Evolutionary conservation across 92 coral and sea anemone species (phyloP).

Genomic region (Epizoanthus rinbou): DNA sequence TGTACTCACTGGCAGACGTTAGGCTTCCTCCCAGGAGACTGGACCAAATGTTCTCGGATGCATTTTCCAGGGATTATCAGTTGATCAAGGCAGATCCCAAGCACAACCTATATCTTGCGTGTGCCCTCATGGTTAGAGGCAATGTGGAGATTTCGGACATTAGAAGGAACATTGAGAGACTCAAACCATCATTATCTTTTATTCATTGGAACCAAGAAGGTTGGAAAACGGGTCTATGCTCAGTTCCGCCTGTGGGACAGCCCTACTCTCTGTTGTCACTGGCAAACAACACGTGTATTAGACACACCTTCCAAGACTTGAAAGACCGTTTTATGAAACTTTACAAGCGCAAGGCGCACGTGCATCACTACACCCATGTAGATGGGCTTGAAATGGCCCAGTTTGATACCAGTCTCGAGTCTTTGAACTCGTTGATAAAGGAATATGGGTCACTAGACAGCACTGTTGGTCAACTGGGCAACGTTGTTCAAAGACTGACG

Average conservation of each 20-base stretch:
- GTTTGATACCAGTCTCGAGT: slow-evolving; percentile 87
- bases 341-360: slow-evolving; percentile 91
- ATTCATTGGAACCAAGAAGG: slow-evolving; percentile 99
- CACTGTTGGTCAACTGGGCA: slow-evolving; percentile 63
- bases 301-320: slow-evolving; percentile 81
- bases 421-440: slow-evolving; percentile 72
- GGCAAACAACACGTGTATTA: slow-evolving; percentile 95
- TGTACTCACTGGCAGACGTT: slow-evolving; percentile 87
- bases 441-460: slow-evolving; percentile 77
- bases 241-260: slow-evolving; percentile 94
- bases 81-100: slow-evolving; percentile 96
- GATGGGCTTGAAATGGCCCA: slow-evolving; percentile 80
- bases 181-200: slow-evolving; percentile 86
- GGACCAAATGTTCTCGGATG: slow-evolving; percentile 96
- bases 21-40: slow-evolving; percentile 87
- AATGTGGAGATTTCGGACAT: slow-evolving; percentile 95
- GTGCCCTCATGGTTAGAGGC: slow-evolving; percentile 95
- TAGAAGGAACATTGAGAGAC: slow-evolving; percentile 90
- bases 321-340: slow-evolving; percentile 87
- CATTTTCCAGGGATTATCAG: slow-evolving; percentile 94
- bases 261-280: slow-evolving; percentile 92
- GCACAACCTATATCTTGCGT: slow-evolving; percentile 90
- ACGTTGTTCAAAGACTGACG: slow-evolving; percentile 71
- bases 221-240: slow-evolving; percentile 97
- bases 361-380: slow-evolving; percentile 90